Evolutionary conservation across 2,113 vertebrate genomes (phyloP).

Genomic region (Callospermophilus lateralis): DNA sequence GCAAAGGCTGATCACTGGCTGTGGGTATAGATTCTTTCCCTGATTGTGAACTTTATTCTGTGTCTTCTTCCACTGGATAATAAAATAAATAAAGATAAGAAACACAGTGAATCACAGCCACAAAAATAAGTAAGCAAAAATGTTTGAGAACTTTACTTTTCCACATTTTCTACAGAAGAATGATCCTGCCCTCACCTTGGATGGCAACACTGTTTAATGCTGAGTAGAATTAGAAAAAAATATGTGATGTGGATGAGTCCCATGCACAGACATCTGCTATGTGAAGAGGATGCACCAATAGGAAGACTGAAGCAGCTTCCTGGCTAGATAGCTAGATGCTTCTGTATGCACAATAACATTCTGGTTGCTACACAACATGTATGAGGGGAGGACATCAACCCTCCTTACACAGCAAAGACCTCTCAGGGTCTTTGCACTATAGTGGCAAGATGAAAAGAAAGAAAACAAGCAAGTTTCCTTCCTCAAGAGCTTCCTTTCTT

Average conservation of each 20-base stretch:
- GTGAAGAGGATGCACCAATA: neutral
- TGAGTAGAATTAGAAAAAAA: neutral
- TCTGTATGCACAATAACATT: no score
- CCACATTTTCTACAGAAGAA: neutral
- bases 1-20: conserved; percentile 93
- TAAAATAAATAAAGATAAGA: neutral
- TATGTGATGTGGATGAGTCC: neutral
- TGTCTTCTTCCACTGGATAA: conserved; percentile 96
- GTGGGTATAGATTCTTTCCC: conserved; percentile 97
- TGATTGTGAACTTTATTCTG: conserved; percentile 96
- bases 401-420: no score
- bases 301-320: neutral
- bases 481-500: neutral
- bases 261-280: accelerated
- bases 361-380: neutral
- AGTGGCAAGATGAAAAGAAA: neutral
- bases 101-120: neutral
- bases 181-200: neutral
- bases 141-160: neutral
- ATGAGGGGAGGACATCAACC: accelerated
- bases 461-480: neutral
- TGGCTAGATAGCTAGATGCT: no score
- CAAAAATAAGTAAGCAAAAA: neutral
- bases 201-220: neutral
- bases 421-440: neutral